Base-by-base conservation (phyloP, 35 echinoderm and acorn worm genomes). In the Anneissia japonica region DNA sequence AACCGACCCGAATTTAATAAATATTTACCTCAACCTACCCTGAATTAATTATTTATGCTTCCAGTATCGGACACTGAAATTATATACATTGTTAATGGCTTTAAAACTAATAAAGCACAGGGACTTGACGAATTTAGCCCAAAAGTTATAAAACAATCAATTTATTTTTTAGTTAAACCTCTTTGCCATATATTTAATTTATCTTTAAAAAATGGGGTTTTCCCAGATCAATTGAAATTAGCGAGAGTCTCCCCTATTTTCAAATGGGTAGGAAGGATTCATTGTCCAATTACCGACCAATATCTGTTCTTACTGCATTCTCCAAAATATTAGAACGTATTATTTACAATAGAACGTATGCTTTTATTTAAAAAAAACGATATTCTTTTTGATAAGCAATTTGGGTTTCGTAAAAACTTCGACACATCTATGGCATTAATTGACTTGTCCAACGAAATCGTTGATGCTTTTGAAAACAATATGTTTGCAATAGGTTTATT, bases 141-240 rank as follows among this genome's bases (percentile, higher is more conserved):
- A 37, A 32, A 43, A 29, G 37, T 90, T 40, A 75, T 94, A 7
- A 94, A 87, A 74, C 14, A 78, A 36, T 83, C 81, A 34, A 73
- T 79, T 72, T 12, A 29, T 31, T 64, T 78, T 34, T 75, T 94
- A 30, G 23, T 10, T 14, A 0, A 19, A 39, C 87, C 92, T 41
- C 41, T 90, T 19, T 73, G 77, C 36, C 80, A 94, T 30, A 80
- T 90, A 37, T 83, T 90, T 76, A 94, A 90, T 78, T 38, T 72
- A 13, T 90, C 87, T 55, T 81, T 93, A 23, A 51, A 26, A 31
- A 46, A 33, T 41, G 86, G 82, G 40, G 38, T 89, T 82, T 38
- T 93, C 46, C 91, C 91, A 30, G 38, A 85, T 51, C 37, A 81
- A 11, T 21, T 93, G 12, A 93, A 93, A 74, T 19, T 89, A n/a